These are phyloP conservation scores for Amphiura filiformis DNA, from an alignment of 35 echinoderm and acorn worm species.

Conservation along the genomic window DNA sequence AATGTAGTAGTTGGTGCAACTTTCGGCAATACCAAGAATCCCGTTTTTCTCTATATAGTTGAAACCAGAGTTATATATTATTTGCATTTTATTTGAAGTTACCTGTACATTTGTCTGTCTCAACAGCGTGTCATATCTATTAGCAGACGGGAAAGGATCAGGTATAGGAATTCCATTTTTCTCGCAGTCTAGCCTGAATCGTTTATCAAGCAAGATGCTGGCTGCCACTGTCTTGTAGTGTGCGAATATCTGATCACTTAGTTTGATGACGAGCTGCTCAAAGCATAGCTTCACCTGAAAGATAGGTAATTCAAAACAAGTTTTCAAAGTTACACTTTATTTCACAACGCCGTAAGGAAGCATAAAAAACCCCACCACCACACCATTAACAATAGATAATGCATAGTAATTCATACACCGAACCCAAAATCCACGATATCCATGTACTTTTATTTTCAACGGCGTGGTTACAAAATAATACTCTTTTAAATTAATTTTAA, in stretches of 20 bases:
- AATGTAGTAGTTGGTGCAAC: too few relatives aligned
- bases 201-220: constrained; percentile 55
- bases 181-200: constrained; percentile 54
- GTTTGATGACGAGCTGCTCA: constrained; percentile 70
- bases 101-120: constrained; percentile 55
- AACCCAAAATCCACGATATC: too few relatives aligned
- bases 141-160: constrained; percentile 21
- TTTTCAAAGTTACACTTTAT: neutral
- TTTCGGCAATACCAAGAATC: too few relatives aligned
- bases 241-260: constrained; percentile 70
- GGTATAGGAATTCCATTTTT: constrained; percentile 41
- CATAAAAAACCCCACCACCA: too few relatives aligned
- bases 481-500: too few relatives aligned
- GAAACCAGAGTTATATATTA: too few relatives aligned
- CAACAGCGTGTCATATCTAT: constrained; percentile 48
- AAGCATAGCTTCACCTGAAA: constrained; percentile 71
- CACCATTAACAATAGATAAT: too few relatives aligned
- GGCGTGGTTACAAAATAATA: too few relatives aligned
- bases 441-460: too few relatives aligned
- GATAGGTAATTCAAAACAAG: neutral
- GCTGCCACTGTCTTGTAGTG: constrained; percentile 65
- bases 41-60: too few relatives aligned
- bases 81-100: too few relatives aligned
- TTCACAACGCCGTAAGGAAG: neutral
- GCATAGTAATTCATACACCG: too few relatives aligned